A percentile compares a stretch with the other conserved stretches of the same genome.
Conservation (phyloP, 2,888 invertebrate species). For the Escarpia spicata region DNA sequence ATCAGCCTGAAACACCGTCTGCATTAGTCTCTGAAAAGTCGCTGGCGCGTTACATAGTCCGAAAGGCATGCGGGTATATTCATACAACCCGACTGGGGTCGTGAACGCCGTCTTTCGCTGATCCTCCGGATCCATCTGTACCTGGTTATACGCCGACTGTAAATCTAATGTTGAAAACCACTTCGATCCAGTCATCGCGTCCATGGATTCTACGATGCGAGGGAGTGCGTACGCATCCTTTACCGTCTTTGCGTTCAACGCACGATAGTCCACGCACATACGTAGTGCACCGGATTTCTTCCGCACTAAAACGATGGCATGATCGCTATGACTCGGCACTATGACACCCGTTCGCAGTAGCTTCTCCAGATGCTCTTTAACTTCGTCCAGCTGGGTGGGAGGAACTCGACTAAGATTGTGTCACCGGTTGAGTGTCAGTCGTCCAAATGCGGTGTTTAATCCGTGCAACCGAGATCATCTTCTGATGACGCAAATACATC, state of each 20-base stretch:
- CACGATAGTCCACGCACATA: neutral
- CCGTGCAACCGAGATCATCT: neutral
- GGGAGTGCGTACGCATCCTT: slow-evolving; percentile 35
- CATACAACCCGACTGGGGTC: slow-evolving; percentile 38
- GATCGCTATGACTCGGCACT: neutral
- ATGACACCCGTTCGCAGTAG: neutral
- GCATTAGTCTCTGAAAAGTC: slow-evolving; percentile 44
- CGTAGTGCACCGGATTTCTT: neutral
- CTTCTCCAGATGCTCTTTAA: neutral
- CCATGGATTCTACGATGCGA: slow-evolving; percentile 36
- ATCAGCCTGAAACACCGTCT: slow-evolving; percentile 38
- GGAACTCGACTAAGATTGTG: neutral
- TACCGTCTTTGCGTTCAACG: neutral
- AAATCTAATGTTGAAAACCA: slow-evolving; percentile 42
- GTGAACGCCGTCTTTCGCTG: slow-evolving; percentile 43
- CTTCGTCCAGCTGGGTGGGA: neutral
- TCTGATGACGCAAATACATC: neutral
- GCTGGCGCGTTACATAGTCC: slow-evolving; percentile 41
- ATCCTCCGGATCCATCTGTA: slow-evolving; percentile 33
- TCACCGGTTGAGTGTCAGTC: neutral
- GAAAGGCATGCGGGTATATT: slow-evolving; percentile 42
- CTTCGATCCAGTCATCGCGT: slow-evolving; percentile 28
- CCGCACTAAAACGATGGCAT: neutral
- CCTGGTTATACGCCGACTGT: slow-evolving; percentile 39
- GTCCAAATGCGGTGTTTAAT: neutral